Evolutionary conservation across 2,888 invertebrate species (phyloP).

Genomic region (Gastrophysa polygoni): DNA sequence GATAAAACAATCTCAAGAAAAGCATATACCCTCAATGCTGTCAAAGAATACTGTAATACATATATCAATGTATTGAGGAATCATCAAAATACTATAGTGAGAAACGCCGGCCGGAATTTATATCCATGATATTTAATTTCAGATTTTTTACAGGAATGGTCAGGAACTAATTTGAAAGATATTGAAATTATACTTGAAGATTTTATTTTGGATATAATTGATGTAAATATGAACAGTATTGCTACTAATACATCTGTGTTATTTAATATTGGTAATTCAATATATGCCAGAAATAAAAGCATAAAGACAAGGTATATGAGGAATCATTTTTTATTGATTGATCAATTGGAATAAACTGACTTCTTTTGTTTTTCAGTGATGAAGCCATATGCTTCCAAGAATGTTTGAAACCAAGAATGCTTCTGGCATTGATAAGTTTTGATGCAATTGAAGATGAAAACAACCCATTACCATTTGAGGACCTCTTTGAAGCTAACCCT

Average conservation of each 20-base stretch:
- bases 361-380: constrained; percentile 21
- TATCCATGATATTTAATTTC: not conserved
- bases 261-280: constrained; percentile 26
- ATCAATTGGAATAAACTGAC: not conserved
- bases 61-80: constrained; percentile 20
- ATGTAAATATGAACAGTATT: constrained; percentile 29
- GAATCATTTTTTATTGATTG: too few species aligned
- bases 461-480: constrained; percentile 16
- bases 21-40: constrained; percentile 28
- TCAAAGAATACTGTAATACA: constrained; percentile 27
- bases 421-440: constrained; percentile 19
- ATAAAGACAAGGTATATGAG: constrained; percentile 30
- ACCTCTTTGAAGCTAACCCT: constrained; percentile 8
- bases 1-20: constrained; percentile 19
- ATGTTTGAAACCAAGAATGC: constrained; percentile 26
- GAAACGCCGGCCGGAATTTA: not conserved
- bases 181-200: constrained; percentile 25
- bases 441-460: constrained; percentile 20
- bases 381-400: constrained; percentile 29
- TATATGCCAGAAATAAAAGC: constrained; percentile 33
- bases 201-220: constrained; percentile 28
- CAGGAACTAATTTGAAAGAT: constrained; percentile 13
- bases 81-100: constrained; percentile 17
- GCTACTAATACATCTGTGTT: constrained; percentile 32
- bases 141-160: constrained; percentile 17